Conservation (phyloP, 2,797 vertebrate genomes). For the Rhabdomys pumilio region DNA sequence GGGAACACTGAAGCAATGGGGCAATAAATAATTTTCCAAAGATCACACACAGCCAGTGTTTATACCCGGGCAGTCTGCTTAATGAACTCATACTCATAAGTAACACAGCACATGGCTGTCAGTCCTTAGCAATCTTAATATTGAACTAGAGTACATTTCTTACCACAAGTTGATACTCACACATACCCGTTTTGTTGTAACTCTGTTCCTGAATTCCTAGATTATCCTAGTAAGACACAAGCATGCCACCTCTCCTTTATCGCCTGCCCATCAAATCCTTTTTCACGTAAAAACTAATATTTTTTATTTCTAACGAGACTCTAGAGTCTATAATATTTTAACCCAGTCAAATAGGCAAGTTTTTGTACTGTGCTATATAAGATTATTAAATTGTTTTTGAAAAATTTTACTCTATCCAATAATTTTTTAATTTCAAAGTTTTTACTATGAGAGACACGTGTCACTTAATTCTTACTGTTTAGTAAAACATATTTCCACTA, state of each 20-base stretch:
- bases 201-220: not conserved
- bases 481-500: not conserved
- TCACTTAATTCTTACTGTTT: slow-evolving; percentile 8
- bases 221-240: not conserved
- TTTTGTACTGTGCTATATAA: not conserved
- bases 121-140: not conserved
- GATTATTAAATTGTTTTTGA: slow-evolving; percentile 1
- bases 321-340: not conserved
- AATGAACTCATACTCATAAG: not conserved
- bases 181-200: not conserved
- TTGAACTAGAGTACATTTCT: not conserved
- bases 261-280: not conserved
- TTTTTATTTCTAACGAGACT: not conserved
- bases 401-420: not conserved
- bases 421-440: not conserved
- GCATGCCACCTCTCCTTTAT: not conserved
- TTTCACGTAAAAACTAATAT: not conserved
- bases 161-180: not conserved
- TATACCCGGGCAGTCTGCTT: not conserved
- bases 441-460: not conserved
- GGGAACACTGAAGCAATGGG: not conserved
- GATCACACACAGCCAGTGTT: not conserved
- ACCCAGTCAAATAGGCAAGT: not conserved
- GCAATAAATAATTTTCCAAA: slow-evolving; percentile 21
- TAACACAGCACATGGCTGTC: not conserved